Percentiles rank a stretch among this genome's conserved stretches.
phyloP scores from a whole-genome alignment of 2,888 invertebrate genomes.

The Odontocolon sp. region DNA sequence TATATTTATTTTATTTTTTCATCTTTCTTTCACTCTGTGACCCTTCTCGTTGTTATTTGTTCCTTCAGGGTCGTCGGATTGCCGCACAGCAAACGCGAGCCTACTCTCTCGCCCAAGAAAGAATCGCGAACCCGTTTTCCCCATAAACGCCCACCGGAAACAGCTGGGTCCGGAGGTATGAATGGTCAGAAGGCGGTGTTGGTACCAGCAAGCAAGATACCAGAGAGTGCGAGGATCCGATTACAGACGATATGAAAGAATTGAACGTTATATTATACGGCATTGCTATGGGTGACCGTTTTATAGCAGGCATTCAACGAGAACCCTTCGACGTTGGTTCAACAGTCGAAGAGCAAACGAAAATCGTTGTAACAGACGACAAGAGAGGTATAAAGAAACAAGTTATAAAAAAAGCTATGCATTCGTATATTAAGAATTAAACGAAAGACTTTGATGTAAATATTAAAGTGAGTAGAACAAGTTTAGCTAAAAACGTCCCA shows the following conservation, averaged over 20 bases:
- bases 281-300: conserved; percentile 74
- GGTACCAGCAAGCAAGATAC: conserved; percentile 71
- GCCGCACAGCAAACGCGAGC: conserved; percentile 54
- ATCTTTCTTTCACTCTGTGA: conserved; percentile 33
- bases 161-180: conserved; percentile 76
- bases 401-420: background rate
- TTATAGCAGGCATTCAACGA: conserved; percentile 61
- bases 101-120: conserved; percentile 59
- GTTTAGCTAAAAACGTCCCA: conserved; percentile 10
- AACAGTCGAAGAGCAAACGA: conserved; percentile 39
- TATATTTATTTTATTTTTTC: background rate
- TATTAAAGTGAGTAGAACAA: background rate
- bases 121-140: conserved; percentile 80
- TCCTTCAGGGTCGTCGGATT: conserved; percentile 45
- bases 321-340: conserved; percentile 64
- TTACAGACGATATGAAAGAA: conserved; percentile 74
- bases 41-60: conserved; percentile 39
- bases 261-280: conserved; percentile 66
- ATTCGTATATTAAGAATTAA: background rate
- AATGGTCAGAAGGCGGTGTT: conserved; percentile 72
- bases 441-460: background rate
- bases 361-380: background rate
- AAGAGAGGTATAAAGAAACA: conserved; percentile 17
- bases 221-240: conserved; percentile 75
- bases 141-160: conserved; percentile 80